Base-by-base conservation (phyloP, 2,797 vertebrate genomes). In the Chromis chromis region DNA sequence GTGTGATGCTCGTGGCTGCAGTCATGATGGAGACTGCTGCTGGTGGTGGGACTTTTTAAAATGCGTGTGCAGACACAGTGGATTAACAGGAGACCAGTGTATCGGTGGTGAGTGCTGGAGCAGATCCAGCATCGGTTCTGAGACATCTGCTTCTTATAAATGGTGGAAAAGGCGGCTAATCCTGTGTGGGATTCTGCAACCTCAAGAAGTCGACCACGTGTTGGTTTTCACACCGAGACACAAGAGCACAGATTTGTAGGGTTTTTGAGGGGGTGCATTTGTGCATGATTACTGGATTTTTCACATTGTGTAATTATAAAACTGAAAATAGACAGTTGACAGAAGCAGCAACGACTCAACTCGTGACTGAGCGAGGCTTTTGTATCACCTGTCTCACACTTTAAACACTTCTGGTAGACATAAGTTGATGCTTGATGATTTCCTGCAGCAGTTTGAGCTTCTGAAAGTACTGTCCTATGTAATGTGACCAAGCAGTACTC, bases 91-190 rank as follows among this genome's bases (percentile, higher is more conserved):
- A 74, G 71, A 39, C 27, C n/a, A 4, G 64, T 13, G 70, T 64
- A 21, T 63, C 19, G 0, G 60, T 46, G 70, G 4, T 61, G 42
- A 66, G 52, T 40, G 69, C 76, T 73, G 85, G 82, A 79, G 1
- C 0, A n/a, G 27, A 42, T 62, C 81, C 75, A 81, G 62, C 28
- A 68, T 0, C 6, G 7, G 44, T 72, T 79, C 33, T 36, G 68
- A 77, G 76, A 79, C 83, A 86, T 84, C 83, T 76, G 81, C 19
- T 78, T 71, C 68, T 61, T 58, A 28, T 79, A 65, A 86, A 81
- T 56, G 69, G 57, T 54, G 66, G 57, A 54, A 46, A 58, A 70
- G 49, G 68, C 49, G 16, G 54, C 27, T 74, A 69, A 78, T 83
- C 68, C 78, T 68, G 74, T 56, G 80, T 82, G 84, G 74, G 80